Conservation (phyloP, 1,140 invertebrate species). For the Armadillidium nasatum region DNA sequence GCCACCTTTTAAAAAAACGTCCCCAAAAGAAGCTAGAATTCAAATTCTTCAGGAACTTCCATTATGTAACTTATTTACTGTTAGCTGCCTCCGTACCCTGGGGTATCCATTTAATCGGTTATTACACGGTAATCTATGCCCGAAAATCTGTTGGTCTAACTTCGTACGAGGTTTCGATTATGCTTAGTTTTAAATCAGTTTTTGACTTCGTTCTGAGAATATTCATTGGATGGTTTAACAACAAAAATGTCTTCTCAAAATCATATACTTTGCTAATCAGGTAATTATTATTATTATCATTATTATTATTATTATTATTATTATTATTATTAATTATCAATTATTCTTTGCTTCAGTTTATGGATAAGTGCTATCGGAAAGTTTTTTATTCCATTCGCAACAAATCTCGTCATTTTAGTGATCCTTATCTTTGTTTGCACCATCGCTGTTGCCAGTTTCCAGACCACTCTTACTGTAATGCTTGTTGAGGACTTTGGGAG, state of each 20-base stretch:
- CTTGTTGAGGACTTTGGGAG: too few species aligned
- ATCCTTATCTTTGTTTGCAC: too few species aligned
- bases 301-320: too few species aligned
- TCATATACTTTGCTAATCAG: too few species aligned
- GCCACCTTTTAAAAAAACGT: not conserved
- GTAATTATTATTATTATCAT: too few species aligned
- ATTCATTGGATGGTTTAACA: not conserved
- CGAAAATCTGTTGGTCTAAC: not conserved
- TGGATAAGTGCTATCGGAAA: too few species aligned
- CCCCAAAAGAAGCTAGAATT: not conserved
- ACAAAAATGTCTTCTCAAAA: not conserved
- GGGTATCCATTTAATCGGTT: not conserved
- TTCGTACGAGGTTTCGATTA: not conserved
- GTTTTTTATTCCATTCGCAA: too few species aligned
- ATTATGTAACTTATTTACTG: not conserved
- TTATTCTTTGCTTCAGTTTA: too few species aligned
- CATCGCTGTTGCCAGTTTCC: too few species aligned
- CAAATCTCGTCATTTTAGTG: too few species aligned
- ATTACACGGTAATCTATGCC: not conserved
- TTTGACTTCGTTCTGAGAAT: not conserved
- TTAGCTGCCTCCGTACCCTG: not conserved
- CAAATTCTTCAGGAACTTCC: not conserved
- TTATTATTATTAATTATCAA: too few species aligned
- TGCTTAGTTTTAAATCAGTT: not conserved
- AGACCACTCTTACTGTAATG: too few species aligned